These are phyloP conservation scores for Rotaria sp. DNA, from an alignment of 2,888 invertebrate genomes.

Conservation along the genomic window DNA sequence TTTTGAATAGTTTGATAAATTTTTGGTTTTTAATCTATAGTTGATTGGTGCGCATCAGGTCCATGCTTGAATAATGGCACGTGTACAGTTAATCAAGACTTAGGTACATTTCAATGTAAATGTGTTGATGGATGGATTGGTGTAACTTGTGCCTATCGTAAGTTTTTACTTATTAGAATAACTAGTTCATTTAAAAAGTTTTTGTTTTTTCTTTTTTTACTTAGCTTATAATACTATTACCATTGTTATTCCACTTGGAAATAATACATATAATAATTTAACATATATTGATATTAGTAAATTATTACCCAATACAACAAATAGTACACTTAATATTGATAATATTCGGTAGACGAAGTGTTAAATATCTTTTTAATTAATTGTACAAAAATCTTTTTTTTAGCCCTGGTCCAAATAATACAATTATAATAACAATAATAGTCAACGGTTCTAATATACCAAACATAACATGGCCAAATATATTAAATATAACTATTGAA, in stretches of 20 bases:
- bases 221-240: not conserved
- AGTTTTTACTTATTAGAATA: not conserved
- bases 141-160: not conserved
- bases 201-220: not conserved
- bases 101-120: not conserved
- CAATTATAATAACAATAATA: not conserved
- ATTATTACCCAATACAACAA: not conserved
- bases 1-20: not conserved
- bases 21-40: not conserved
- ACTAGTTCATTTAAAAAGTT: not conserved
- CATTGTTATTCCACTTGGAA: not conserved
- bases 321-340: not conserved
- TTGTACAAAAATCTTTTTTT: not conserved
- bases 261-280: not conserved
- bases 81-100: constrained; percentile 57
- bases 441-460: not conserved
- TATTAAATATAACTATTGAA: not conserved
- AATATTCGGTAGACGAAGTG: not conserved
- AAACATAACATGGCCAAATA: not conserved
- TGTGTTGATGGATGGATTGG: constrained; percentile 1
- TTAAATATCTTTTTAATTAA: not conserved
- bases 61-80: constrained; percentile 48
- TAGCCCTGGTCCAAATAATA: constrained; percentile 23
- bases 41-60: constrained; percentile 35
- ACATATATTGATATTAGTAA: not conserved